Conservation (phyloP, 2,888 invertebrate species). For the Cecidostiba fungosa region DNA sequence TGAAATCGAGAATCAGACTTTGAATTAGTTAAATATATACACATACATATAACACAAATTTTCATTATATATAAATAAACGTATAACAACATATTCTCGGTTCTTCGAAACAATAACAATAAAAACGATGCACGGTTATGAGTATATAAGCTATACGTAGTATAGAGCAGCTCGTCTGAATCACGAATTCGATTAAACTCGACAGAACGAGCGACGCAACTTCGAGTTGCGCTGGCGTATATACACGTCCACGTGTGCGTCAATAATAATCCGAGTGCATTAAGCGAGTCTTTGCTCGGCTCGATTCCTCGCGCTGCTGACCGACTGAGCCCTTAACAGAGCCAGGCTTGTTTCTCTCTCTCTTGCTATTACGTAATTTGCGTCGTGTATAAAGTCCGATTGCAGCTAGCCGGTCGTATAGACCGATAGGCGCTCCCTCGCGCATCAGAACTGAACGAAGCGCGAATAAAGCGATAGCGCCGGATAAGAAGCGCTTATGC, state of each 20-base stretch:
- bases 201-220: neutral
- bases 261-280: constrained; percentile 21
- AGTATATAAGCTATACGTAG: no score
- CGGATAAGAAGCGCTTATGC: constrained; percentile 40
- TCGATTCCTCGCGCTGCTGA: neutral
- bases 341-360: neutral
- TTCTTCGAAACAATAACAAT: neutral
- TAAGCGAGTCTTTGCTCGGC: neutral
- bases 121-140: no score
- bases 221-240: neutral
- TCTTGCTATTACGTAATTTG: constrained; percentile 37
- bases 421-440: neutral
- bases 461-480: constrained; percentile 11
- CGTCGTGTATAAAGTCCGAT: neutral
- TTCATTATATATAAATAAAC: neutral
- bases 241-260: neutral
- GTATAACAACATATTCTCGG: neutral
- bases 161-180: neutral
- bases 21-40: neutral
- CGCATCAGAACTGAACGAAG: neutral
- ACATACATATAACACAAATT: neutral
- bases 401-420: neutral
- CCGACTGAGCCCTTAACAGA: constrained; percentile 2
- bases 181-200: neutral
- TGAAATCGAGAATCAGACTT: constrained; percentile 8